These are phyloP conservation scores for Melangyna quadrimaculata DNA, from an alignment of 2,888 invertebrate genomes.

Conservation along the genomic window DNA sequence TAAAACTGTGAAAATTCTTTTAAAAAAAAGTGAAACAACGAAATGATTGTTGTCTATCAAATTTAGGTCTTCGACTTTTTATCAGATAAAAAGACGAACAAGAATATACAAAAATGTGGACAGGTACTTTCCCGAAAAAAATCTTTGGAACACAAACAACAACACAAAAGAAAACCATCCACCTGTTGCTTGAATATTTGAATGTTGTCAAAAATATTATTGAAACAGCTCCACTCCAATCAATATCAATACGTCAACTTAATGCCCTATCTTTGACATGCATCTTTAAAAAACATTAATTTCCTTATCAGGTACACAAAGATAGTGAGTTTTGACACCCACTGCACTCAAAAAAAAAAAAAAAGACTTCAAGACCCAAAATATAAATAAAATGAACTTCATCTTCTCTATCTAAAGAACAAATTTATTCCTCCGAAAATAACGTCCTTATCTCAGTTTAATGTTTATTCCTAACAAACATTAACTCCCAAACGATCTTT, in stretches of 20 bases:
- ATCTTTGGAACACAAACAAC: not conserved
- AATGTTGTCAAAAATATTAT: not conserved
- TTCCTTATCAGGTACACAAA: not conserved
- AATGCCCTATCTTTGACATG: slow-evolving; percentile 8
- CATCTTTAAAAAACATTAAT: not conserved
- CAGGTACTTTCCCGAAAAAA: not conserved
- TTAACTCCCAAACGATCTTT: slow-evolving; percentile 30
- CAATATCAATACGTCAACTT: slow-evolving; percentile 5
- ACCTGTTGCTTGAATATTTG: not conserved
- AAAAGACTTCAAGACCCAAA: not conserved
- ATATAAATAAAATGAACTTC: too few species aligned
- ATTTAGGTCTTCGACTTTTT: too few species aligned
- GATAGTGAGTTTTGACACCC: not conserved
- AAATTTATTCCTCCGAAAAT: not conserved
- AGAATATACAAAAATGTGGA: not conserved
- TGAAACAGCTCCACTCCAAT: not conserved
- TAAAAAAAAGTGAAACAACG: too few species aligned
- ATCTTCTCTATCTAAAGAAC: not conserved
- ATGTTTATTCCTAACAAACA: slow-evolving; percentile 37
- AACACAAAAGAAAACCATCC: not conserved
- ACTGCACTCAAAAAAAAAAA: too few species aligned
- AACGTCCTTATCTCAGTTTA: slow-evolving; percentile 24
- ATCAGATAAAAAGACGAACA: not conserved
- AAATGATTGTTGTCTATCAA: too few species aligned
- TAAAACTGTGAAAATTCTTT: too few species aligned